Evolutionary conservation across 2,113 vertebrate genomes (phyloP).

Genomic region (Chrysemys picta): DNA sequence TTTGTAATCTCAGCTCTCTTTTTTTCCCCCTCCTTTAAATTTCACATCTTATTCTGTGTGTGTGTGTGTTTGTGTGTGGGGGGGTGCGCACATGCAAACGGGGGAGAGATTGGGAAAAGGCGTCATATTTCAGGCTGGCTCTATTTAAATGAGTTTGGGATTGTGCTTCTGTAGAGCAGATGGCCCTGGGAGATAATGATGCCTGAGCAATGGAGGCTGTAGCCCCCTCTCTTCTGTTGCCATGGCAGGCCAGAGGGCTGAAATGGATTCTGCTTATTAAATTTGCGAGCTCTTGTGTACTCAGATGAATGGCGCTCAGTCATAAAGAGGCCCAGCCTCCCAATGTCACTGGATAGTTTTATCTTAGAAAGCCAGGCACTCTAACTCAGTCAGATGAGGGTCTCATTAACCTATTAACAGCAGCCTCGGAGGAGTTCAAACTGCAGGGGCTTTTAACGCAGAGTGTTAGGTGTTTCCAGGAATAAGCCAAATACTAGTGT

Average conservation of each 20-base stretch:
- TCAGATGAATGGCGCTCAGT: constrained; percentile 82
- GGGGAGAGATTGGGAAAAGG: constrained; percentile 54
- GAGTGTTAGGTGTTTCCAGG: constrained; percentile 45
- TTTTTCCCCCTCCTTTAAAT: constrained; percentile 48
- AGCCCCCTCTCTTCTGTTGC: constrained; percentile 82
- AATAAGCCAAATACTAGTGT: background rate
- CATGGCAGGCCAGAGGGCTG: constrained; percentile 82
- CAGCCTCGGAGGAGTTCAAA: constrained; percentile 52
- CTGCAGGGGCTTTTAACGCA: constrained; percentile 20
- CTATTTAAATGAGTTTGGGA: constrained; percentile 86
- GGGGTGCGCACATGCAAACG: accelerated
- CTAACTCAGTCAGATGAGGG: constrained; percentile 49
- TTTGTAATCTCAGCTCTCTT: constrained; percentile 26
- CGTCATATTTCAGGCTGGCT: constrained; percentile 75
- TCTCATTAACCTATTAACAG: constrained; percentile 77
- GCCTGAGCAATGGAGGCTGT: constrained; percentile 84
- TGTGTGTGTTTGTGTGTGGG: background rate
- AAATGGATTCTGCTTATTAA: constrained; percentile 87
- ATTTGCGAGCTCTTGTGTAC: constrained; percentile 83
- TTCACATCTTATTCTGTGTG: constrained; percentile 50
- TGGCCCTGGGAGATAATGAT: constrained; percentile 94
- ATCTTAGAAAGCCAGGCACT: constrained; percentile 84
- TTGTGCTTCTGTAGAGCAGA: constrained; percentile 90
- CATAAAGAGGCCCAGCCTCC: constrained; percentile 77
- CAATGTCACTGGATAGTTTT: constrained; percentile 72